A percentile compares a stretch with the other conserved stretches of the same genome.
These are phyloP conservation scores for Colostygia pectinataria DNA, from an alignment of 2,888 invertebrate genomes.

Conservation along the genomic window DNA sequence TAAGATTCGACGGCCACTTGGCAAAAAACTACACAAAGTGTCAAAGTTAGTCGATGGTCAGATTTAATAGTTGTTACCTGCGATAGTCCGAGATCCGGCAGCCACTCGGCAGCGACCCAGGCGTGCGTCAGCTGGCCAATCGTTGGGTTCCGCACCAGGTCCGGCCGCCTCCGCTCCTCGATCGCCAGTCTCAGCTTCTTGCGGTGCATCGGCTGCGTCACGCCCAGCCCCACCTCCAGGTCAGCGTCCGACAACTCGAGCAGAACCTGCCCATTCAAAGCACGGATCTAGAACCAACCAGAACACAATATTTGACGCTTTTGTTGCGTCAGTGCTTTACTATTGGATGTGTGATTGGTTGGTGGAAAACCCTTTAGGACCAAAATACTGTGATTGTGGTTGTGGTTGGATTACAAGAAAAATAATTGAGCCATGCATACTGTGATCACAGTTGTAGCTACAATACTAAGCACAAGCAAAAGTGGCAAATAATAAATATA, in stretches of 20 bases:
- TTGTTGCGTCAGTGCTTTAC: slow-evolving; percentile 32
- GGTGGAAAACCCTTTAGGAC: neutral
- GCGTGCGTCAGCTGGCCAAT: slow-evolving; percentile 94
- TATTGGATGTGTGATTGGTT: slow-evolving; percentile 5
- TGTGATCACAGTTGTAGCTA: neutral
- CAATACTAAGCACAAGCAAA: slow-evolving; percentile 15
- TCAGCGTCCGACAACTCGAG: slow-evolving; percentile 96
- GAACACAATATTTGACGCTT: slow-evolving; percentile 83
- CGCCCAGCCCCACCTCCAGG: slow-evolving; percentile 94
- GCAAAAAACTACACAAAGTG: too few relatives aligned
- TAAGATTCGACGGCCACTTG: too few relatives aligned
- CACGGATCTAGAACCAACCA: slow-evolving; percentile 86
- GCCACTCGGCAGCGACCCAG: slow-evolving; percentile 97
- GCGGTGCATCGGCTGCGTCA: slow-evolving; percentile 95
- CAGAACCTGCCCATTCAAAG: slow-evolving; percentile 90
- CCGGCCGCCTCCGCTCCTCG: slow-evolving; percentile 95
- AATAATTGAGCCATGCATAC: too few relatives aligned
- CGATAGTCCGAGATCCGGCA: slow-evolving; percentile 94
- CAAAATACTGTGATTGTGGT: neutral
- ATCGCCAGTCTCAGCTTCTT: slow-evolving; percentile 96
- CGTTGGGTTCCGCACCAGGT: slow-evolving; percentile 92
- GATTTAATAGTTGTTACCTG: slow-evolving; percentile 78
- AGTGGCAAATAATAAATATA: slow-evolving; percentile 52
- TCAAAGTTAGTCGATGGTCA: neutral
- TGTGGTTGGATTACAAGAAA: neutral